A percentile compares a stretch with the other conserved stretches of the same genome.
Evolutionary conservation across 2,113 vertebrate genomes (phyloP).

Genomic region (Calonectris borealis): DNA sequence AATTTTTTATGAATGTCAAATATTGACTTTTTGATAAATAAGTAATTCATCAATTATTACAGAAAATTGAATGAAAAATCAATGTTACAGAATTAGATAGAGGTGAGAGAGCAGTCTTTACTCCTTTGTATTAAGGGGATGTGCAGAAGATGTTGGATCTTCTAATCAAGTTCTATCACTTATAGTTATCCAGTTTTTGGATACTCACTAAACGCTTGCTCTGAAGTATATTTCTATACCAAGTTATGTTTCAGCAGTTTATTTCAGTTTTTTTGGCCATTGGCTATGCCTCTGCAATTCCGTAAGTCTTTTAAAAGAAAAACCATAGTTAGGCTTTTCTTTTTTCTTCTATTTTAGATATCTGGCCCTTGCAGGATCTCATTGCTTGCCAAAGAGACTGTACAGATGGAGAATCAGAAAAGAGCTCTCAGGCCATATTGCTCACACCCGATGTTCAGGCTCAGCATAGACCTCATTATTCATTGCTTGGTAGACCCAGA

Average conservation of each 20-base stretch:
- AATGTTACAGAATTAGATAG: not conserved
- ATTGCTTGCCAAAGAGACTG: not conserved
- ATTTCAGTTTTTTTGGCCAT: not conserved
- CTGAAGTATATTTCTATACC: not conserved
- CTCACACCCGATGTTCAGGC: rapidly evolving
- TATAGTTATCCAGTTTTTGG: not conserved
- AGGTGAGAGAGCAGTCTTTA: not conserved
- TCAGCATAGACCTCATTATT: not conserved
- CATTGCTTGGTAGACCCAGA: not conserved
- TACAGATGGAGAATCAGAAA: not conserved
- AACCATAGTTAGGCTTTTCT: not conserved
- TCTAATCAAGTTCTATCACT: not conserved
- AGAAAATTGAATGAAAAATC: not conserved
- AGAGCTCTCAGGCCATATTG: not conserved
- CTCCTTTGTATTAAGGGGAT: not conserved
- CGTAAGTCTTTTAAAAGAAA: not conserved
- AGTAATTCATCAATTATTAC: not conserved
- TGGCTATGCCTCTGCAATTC: not conserved
- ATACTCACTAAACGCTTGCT: not conserved
- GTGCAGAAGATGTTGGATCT: not conserved
- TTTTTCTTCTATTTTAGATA: not conserved
- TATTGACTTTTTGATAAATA: not conserved
- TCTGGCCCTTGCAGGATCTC: not conserved
- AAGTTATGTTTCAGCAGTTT: not conserved
- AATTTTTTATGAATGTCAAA: not conserved